These are phyloP conservation scores for Parazoanthus darwini DNA, from an alignment of 92 coral and sea anemone genomes.

Conservation along the genomic window DNA sequence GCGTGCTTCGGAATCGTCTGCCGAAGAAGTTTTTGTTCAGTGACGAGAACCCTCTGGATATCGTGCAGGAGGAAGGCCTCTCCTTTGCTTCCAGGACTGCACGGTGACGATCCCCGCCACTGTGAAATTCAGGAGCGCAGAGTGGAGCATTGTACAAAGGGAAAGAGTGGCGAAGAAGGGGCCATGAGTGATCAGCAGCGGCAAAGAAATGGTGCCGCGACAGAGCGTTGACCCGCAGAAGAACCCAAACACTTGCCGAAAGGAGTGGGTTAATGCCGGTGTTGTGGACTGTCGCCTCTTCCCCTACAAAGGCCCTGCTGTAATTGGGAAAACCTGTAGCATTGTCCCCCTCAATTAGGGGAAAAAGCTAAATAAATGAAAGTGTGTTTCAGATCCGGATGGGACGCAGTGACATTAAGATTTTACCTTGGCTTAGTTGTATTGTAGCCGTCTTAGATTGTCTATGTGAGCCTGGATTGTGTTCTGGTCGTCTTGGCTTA, in stretches of 20 bases:
- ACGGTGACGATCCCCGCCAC: neutral
- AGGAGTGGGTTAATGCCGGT: too few relatives aligned
- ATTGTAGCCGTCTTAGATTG: too few relatives aligned
- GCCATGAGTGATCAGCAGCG: neutral
- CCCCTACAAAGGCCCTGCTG: too few relatives aligned
- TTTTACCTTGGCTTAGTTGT: too few relatives aligned
- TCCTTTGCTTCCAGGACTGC: neutral
- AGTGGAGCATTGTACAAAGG: neutral
- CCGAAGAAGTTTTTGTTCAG: neutral
- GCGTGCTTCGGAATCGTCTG: constrained; percentile 1
- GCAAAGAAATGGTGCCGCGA: neutral
- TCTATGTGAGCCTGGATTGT: too few relatives aligned
- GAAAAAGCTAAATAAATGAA: neutral
- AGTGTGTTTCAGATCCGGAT: neutral
- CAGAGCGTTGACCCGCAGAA: neutral
- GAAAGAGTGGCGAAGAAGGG: neutral
- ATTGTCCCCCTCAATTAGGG: too few relatives aligned
- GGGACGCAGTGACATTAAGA: neutral
- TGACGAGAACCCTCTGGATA: neutral
- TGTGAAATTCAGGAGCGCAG: too few relatives aligned
- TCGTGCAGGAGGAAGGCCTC: neutral
- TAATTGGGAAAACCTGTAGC: too few relatives aligned
- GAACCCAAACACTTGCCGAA: too few relatives aligned
- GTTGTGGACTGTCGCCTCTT: too few relatives aligned
- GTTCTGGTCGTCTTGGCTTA: too few relatives aligned